Evolutionary conservation across 2,888 invertebrate species (phyloP).

Genomic region (Drosophila peninsularis): DNA sequence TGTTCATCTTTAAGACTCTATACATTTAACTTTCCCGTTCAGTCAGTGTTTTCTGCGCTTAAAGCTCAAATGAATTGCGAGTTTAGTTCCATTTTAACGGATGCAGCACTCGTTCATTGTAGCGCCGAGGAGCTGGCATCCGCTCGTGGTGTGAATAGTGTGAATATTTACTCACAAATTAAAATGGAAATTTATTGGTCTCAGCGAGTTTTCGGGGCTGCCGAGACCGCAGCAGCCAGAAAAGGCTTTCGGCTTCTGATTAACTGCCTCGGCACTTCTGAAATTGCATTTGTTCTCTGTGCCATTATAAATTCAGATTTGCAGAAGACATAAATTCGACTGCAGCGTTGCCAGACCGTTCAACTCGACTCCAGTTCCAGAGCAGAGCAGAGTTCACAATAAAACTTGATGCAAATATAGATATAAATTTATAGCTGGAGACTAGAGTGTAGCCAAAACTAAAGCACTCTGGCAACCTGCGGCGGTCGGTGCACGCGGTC

Average conservation of each 20-base stretch:
- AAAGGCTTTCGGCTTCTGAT: slow-evolving; percentile 69
- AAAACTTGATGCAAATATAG: slow-evolving; percentile 61
- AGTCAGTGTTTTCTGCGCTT: not conserved
- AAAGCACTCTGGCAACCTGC: slow-evolving; percentile 10
- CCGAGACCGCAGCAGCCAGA: slow-evolving; percentile 23
- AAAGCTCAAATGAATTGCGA: slow-evolving; percentile 14
- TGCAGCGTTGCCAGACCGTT: slow-evolving; percentile 20
- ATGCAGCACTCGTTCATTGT: slow-evolving; percentile 58
- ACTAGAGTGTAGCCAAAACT: not conserved
- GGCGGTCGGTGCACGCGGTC: slow-evolving; percentile 6
- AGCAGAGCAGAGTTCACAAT: slow-evolving; percentile 43
- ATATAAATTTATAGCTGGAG: slow-evolving; percentile 44
- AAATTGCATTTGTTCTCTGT: slow-evolving; percentile 75
- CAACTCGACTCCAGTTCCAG: slow-evolving; percentile 28
- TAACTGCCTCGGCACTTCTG: slow-evolving; percentile 65
- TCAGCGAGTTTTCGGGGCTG: slow-evolving; percentile 35
- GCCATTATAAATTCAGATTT: slow-evolving; percentile 83
- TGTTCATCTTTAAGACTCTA: not conserved
- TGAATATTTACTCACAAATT: slow-evolving; percentile 67
- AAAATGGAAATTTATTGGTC: slow-evolving; percentile 73
- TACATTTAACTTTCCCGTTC: not conserved
- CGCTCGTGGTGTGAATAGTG: slow-evolving; percentile 47
- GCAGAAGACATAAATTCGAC: slow-evolving; percentile 77
- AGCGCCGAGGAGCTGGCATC: slow-evolving; percentile 44
- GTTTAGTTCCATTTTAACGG: slow-evolving; percentile 36